Evolutionary conservation across 2,888 invertebrate genomes (phyloP).

Genomic region (Sympetrum striolatum): DNA sequence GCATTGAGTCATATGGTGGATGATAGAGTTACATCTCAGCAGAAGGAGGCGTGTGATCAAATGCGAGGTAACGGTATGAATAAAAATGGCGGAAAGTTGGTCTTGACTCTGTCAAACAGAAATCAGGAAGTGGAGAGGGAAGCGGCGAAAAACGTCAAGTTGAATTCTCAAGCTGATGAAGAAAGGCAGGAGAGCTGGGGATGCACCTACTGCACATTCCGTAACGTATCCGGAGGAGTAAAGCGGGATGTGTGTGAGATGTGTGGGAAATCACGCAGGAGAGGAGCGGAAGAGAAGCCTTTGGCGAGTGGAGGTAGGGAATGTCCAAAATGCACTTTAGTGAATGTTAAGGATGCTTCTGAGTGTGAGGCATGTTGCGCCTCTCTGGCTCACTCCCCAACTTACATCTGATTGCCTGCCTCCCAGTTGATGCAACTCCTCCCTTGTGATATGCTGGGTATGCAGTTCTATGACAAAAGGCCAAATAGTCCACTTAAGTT

Average conservation of each 20-base stretch:
- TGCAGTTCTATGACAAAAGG: slow-evolving; percentile 1
- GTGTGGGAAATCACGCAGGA: slow-evolving; percentile 71
- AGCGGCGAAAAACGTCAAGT: background rate
- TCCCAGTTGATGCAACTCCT: slow-evolving; percentile 1
- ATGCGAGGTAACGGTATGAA: background rate
- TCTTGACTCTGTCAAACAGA: background rate
- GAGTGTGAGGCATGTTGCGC: slow-evolving; percentile 73
- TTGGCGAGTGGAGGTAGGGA: slow-evolving; percentile 76
- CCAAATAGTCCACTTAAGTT: slow-evolving; percentile 40
- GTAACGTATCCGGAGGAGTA: slow-evolving; percentile 61
- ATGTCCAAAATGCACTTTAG: slow-evolving; percentile 77
- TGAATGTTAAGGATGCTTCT: slow-evolving; percentile 71
- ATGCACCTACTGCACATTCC: slow-evolving; percentile 75
- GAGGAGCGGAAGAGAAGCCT: slow-evolving; percentile 68
- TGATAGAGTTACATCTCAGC: background rate
- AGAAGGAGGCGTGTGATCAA: background rate
- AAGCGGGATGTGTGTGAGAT: slow-evolving; percentile 72
- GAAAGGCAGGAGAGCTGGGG: slow-evolving; percentile 65
- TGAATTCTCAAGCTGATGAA: background rate
- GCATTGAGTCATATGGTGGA: background rate
- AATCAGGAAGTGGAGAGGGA: background rate
- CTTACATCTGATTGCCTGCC: slow-evolving; percentile 67
- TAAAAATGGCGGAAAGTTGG: background rate
- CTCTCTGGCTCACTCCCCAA: slow-evolving; percentile 75
- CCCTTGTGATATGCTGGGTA: slow-evolving; percentile 39